Base-by-base conservation (phyloP, 30 jellyfish, hydroid and myxozoan genomes). In the Cassiopea xamachana region DNA sequence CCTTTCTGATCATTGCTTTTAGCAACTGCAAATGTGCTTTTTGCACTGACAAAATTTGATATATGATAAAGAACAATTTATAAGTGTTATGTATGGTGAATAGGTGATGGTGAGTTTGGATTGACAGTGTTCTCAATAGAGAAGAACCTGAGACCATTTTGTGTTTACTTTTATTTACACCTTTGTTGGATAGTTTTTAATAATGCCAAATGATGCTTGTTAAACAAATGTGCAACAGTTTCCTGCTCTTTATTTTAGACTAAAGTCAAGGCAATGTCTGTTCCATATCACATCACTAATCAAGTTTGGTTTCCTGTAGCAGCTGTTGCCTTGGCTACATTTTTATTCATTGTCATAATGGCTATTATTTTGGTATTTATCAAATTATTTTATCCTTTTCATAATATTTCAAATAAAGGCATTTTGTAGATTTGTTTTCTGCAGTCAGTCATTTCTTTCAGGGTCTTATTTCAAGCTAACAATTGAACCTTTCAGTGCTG, bases 301-400 rank as follows among this genome's bases (percentile, higher is more conserved):
- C 93, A 86, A 69, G 91, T 87, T n/a, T 92, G 98, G 98, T 92
- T 92, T 48, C 98, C 98, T 46, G 93, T 92, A 45, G 96, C 92
- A 13, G 89, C 92, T 47, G 98, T 87, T 16, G 93, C 96, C 69
- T 27, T 85, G 59, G 92, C 93, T n/a, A 60, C 96, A 55, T 87
- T 81, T 46, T 44, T 92, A 7, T 80, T 92, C 82, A 94, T 89
- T 61, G 45, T 92, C 46, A 86, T 87, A 1, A 48, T 82, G 69
- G 91, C 84, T 46, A 15, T 81, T 76, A 74, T 87, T 39, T 90
- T 92, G 69, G 94, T 92, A 61, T 69, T 94, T 80, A 62, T 27
- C 39, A 27, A 18, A 2, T 55, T 10, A 55, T 55, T 10, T 55
- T 55, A 3, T 55, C 12, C 12, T 55, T 6, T 55, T 55, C 64